Evolutionary conservation across 2,113 vertebrate genomes (phyloP).

Genomic region (Rhinoderma darwinii): DNA sequence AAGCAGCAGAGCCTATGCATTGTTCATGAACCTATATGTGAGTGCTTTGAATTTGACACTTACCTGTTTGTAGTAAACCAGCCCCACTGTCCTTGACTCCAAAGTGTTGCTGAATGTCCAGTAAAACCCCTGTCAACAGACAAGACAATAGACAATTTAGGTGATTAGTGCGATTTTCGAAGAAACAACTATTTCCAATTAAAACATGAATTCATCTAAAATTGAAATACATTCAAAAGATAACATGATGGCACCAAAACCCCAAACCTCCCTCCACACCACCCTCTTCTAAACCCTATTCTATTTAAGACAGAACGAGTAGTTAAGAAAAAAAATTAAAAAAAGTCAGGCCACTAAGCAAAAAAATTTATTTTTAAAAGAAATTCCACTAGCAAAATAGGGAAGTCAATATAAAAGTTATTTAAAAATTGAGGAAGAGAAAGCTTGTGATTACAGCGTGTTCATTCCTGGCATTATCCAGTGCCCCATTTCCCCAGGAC

Average conservation of each 20-base stretch:
- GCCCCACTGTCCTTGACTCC: constrained; percentile 82
- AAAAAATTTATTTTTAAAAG: not conserved
- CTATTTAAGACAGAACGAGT: not conserved
- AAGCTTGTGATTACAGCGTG: not conserved
- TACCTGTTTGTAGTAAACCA: constrained; percentile 93
- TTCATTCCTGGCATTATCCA: not conserved
- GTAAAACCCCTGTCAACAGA: constrained; percentile 81
- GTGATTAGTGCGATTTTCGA: not conserved
- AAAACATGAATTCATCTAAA: too few species aligned
- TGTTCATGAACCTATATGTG: not conserved
- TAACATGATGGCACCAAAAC: too few species aligned
- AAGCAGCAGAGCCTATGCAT: not conserved
- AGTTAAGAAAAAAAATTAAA: not conserved
- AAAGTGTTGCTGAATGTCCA: constrained; percentile 90
- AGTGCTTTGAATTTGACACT: constrained; percentile 53
- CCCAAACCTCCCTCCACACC: too few species aligned
- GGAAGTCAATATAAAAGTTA: not conserved
- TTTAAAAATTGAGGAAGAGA: not conserved
- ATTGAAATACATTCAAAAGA: too few species aligned
- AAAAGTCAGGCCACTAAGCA: not conserved
- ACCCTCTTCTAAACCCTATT: not conserved
- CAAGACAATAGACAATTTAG: constrained; percentile 50
- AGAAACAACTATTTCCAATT: not conserved
- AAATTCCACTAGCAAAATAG: not conserved
- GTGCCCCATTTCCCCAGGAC: not conserved